Evolutionary conservation across 2,797 vertebrate genomes (phyloP).

Genomic region (Anguilla anguilla): DNA sequence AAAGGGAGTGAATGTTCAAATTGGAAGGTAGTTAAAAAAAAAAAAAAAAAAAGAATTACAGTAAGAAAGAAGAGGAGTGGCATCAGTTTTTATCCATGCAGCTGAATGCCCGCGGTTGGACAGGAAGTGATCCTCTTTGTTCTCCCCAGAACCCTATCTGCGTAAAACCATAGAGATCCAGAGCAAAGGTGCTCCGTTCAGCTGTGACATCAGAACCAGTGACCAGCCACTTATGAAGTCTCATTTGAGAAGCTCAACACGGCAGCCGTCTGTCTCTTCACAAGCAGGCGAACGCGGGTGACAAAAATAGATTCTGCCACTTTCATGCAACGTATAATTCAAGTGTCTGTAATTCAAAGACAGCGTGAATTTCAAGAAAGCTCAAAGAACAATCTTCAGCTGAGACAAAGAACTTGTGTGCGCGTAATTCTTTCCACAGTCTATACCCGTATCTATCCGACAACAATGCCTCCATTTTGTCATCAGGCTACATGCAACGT

Average conservation of each 20-base stretch:
- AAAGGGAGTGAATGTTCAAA: conserved; percentile 64
- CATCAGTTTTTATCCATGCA: conserved; percentile 22
- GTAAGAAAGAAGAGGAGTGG: conserved; percentile 39
- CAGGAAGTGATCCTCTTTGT: conserved; percentile 2
- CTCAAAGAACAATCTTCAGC: background rate
- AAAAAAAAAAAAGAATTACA: conserved; percentile 13
- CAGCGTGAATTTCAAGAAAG: background rate
- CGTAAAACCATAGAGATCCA: background rate
- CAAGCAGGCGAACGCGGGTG: background rate
- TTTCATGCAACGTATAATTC: background rate
- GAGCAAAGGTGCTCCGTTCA: conserved; percentile 26
- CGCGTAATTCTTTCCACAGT: background rate
- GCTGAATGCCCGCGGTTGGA: background rate
- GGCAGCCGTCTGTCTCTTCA: background rate
- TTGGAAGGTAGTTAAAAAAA: conserved; percentile 57
- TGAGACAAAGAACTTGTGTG: background rate
- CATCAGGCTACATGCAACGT: background rate
- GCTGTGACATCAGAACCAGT: conserved; percentile 27
- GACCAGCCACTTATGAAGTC: conserved; percentile 13
- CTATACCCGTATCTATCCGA: background rate
- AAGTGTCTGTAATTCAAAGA: background rate
- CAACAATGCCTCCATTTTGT: background rate
- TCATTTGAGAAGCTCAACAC: conserved; percentile 23
- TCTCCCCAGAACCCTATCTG: conserved; percentile 1
- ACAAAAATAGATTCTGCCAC: background rate